Base-by-base conservation (phyloP, 2,797 vertebrate genomes). In the Coracias cyanogaster region DNA sequence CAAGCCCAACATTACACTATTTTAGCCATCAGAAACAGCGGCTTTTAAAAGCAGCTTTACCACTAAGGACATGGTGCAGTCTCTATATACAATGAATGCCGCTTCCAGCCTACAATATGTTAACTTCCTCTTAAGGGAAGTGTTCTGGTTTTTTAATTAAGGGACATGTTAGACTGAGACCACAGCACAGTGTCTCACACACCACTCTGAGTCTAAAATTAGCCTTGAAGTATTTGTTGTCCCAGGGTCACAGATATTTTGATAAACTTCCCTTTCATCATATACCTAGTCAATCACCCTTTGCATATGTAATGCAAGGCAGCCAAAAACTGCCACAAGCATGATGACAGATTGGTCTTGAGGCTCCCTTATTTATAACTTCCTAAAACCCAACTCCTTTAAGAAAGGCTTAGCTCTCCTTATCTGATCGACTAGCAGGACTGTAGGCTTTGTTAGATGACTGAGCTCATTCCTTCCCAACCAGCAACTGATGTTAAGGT, bases 1-100 rank as follows among this genome's bases (percentile, higher is more conserved):
- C 7, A n/a, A 87, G 3, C 2, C 9, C 6, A 21, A 57, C 0
- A 0, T 45, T 25, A 18, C 4, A 3, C 7, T 57, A 33, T 66
- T 54, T 45, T 13, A 88, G 31, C 28, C 58, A 35, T 24, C 37
- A 58, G 29, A 33, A 88, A 35, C 26, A 15, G n/a, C 24, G n/a
- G 6, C 16, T 37, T 76, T 83, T 86, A 26, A 46, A 82, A 86
- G 54, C 41, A 69, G 20, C 49, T 85, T 90, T 67, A 49, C 31
- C 31, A 26, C 22, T 13, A n/a, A 54, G 35, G 70, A 81, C 60
- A 67, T 25, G 54, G 25, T 2, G 3, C 14, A 37, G 31, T 28
- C 20, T 43, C 37, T 52, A 12, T 1, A 4, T 6, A 33, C 8
- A 33, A 8, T 1, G 3, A 39, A 41, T 4, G 10, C 15, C 37